A percentile compares a stretch with the other conserved stretches of the same genome.
Conservation (phyloP, 92 coral and sea anemone species). For the Phenganax subtilis region DNA sequence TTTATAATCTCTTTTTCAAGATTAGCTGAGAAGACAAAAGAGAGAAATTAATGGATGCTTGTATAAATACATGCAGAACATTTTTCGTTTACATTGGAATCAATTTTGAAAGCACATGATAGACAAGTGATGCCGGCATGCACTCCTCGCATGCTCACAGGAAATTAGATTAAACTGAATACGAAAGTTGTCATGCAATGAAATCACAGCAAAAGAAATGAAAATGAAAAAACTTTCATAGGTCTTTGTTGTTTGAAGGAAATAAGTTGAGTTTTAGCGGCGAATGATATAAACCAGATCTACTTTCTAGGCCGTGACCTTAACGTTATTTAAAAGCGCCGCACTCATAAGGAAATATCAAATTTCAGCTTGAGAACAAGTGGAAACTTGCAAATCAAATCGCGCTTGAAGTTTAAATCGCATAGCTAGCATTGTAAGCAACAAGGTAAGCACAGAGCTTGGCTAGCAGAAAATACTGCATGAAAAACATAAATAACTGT, state of each 20-base stretch:
- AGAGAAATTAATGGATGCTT: slow-evolving; percentile 27
- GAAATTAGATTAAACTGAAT: slow-evolving; percentile 44
- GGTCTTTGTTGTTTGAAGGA: not conserved
- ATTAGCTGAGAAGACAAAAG: slow-evolving; percentile 14
- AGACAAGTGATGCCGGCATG: slow-evolving; percentile 35
- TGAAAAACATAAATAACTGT: slow-evolving; percentile 24
- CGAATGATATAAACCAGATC: not conserved
- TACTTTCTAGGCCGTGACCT: slow-evolving; percentile 39
- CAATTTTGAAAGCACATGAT: slow-evolving; percentile 42
- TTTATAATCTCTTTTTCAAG: slow-evolving; percentile 16
- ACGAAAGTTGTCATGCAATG: slow-evolving; percentile 40
- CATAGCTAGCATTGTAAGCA: too few species aligned
- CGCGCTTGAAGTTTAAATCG: not conserved
- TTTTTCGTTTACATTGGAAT: slow-evolving; percentile 44
- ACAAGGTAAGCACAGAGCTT: too few species aligned
- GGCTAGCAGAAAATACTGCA: not conserved
- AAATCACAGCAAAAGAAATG: slow-evolving; percentile 1
- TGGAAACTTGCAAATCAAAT: slow-evolving; percentile 36
- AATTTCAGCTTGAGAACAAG: slow-evolving; percentile 40
- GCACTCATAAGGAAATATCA: slow-evolving; percentile 33
- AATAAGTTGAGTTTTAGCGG: not conserved
- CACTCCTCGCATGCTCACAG: slow-evolving; percentile 19
- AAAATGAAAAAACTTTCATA: slow-evolving; percentile 12
- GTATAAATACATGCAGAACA: slow-evolving; percentile 30
- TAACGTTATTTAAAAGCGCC: slow-evolving; percentile 38